phyloP scores from a whole-genome alignment of 2,888 invertebrate genomes.

The Caenorhabditis imperialis region DNA sequence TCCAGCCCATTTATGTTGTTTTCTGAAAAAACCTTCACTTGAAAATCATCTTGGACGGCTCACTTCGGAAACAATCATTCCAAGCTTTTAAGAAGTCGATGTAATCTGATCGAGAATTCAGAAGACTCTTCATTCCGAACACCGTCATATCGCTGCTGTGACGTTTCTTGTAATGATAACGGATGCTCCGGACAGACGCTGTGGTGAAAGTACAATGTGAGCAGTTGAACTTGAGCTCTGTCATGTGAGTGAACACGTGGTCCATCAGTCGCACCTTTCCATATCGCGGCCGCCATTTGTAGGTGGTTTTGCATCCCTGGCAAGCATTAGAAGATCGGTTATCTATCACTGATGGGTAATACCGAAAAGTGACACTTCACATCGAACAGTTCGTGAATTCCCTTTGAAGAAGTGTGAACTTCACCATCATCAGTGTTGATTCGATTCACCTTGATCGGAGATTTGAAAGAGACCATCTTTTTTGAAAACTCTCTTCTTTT shows the following conservation, averaged over 20 bases:
- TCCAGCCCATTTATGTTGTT: too few species aligned
- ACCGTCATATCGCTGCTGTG: neutral
- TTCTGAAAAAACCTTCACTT: neutral
- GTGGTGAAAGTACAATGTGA: conserved; percentile 4
- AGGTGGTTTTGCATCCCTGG: conserved; percentile 22
- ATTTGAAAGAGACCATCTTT: conserved; percentile 6
- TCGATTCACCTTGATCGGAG: neutral
- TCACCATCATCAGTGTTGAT: too few species aligned
- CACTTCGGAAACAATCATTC: conserved; percentile 23
- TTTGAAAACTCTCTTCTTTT: neutral
- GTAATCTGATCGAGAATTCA: neutral
- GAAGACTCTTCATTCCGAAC: conserved; percentile 2
- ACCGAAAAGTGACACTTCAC: too few species aligned
- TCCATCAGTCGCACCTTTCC: conserved; percentile 36
- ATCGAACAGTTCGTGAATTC: too few species aligned
- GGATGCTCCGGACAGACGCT: conserved; percentile 8
- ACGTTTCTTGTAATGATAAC: conserved; percentile 18
- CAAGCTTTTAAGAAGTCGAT: conserved; percentile 10
- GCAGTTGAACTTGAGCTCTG: conserved; percentile 14
- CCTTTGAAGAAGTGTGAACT: too few species aligned
- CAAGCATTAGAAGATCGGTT: too few species aligned
- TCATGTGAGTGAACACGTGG: conserved; percentile 25
- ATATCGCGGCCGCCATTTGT: conserved; percentile 22
- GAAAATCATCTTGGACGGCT: neutral
- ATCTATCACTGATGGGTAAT: too few species aligned